Percentiles rank a stretch among this genome's conserved stretches.
Conservation (phyloP, 2,888 invertebrate genomes). For the Halocaridina rubra region DNA sequence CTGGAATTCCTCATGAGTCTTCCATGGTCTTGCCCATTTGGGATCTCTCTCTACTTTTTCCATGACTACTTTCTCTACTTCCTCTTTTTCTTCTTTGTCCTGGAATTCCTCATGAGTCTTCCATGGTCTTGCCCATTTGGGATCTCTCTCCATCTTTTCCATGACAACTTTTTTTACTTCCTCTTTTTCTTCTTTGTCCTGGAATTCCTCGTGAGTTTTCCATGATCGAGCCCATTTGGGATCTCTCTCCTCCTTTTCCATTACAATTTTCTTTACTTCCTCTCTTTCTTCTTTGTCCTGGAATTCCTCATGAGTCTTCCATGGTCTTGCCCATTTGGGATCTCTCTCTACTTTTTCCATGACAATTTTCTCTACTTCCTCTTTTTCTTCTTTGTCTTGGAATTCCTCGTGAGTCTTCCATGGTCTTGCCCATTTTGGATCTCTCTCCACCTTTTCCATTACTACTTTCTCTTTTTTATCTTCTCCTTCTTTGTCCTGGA, state of each 20-base stretch:
- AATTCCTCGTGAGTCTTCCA: constrained; percentile 6
- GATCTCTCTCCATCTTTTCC: constrained; percentile 1
- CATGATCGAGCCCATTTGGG: constrained; percentile 42
- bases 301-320: constrained; percentile 36
- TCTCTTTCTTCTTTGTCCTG: not conserved
- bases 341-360: constrained; percentile 5
- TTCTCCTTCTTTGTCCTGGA: not conserved
- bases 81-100: not conserved
- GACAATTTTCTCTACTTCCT: not conserved
- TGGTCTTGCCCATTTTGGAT: too few relatives aligned
- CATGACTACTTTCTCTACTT: not conserved
- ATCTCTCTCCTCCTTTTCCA: constrained; percentile 28
- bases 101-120: constrained; percentile 30
- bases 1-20: constrained; percentile 27
- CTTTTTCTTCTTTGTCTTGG: not conserved
- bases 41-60: constrained; percentile 18
- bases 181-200: not conserved
- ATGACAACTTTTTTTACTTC: constrained; percentile 2
- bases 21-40: constrained; percentile 43
- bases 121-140: constrained; percentile 44
- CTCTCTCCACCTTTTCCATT: too few relatives aligned
- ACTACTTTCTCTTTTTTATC: too few relatives aligned
- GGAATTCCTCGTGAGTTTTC: constrained; percentile 31
- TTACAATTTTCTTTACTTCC: not conserved
- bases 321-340: constrained; percentile 37